Evolutionary conservation across 2,113 vertebrate genomes (phyloP).

Genomic region (Caranx melampygus): DNA sequence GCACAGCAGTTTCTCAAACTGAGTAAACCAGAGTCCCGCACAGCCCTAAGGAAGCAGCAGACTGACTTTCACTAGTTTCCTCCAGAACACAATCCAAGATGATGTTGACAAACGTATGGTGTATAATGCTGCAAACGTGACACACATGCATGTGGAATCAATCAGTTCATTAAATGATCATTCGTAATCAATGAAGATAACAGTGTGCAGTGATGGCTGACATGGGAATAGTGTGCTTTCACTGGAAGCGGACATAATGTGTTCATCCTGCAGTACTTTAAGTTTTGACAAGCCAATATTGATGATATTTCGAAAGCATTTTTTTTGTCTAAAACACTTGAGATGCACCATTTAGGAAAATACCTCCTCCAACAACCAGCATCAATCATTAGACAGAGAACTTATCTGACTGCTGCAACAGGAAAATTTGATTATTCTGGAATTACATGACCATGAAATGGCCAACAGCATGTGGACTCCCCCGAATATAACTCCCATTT

Average conservation of each 20-base stretch:
- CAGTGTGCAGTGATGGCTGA: background rate
- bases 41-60: constrained; percentile 43
- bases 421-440: background rate
- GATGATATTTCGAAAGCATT: background rate
- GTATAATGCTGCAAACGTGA: background rate
- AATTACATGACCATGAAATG: background rate
- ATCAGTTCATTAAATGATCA: constrained; percentile 6
- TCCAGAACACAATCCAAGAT: constrained; percentile 24
- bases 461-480: background rate
- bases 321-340: background rate
- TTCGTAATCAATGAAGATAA: constrained; percentile 17
- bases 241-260: background rate
- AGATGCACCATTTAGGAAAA: background rate
- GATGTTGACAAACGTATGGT: constrained; percentile 9
- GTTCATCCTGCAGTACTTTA: background rate
- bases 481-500: background rate
- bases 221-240: background rate
- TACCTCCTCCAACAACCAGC: background rate
- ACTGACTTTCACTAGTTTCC: constrained; percentile 34
- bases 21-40: constrained; percentile 60
- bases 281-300: too few relatives aligned
- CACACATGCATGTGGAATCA: constrained; percentile 8
- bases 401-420: background rate
- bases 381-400: background rate
- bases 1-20: constrained; percentile 74